Evolutionary conservation across 2,888 invertebrate genomes (phyloP).

Genomic region (Ellobium chinense): DNA sequence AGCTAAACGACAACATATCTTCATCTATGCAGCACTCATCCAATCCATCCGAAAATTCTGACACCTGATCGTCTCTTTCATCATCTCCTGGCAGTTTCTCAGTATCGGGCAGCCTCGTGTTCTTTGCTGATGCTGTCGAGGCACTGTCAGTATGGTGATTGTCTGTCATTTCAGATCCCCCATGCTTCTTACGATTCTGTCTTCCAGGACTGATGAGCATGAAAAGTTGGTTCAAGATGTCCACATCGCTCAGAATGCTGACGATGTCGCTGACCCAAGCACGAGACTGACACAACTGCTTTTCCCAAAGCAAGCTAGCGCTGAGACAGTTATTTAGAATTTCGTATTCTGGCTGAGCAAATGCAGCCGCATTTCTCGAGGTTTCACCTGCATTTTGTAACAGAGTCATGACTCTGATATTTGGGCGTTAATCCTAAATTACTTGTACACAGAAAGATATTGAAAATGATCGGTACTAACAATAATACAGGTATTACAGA

Average conservation of each 20-base stretch:
- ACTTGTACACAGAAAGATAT: no score
- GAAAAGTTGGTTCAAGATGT: not conserved
- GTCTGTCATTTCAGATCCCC: not conserved
- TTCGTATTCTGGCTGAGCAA: not conserved
- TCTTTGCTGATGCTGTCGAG: no score
- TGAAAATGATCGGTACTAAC: no score
- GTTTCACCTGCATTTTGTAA: not conserved
- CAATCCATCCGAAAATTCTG: not conserved
- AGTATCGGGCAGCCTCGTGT: no score
- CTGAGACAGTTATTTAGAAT: not conserved
- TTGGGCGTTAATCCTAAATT: no score
- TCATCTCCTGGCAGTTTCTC: not conserved
- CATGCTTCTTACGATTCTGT: not conserved
- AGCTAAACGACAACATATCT: slow-evolving; percentile 1
- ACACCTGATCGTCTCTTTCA: not conserved
- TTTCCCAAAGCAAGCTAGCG: not conserved
- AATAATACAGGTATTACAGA: no score
- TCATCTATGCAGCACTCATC: not conserved
- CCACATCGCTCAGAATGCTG: slow-evolving; percentile 18
- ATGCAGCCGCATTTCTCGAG: not conserved
- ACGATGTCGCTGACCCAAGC: slow-evolving; percentile 23
- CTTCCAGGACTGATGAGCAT: not conserved
- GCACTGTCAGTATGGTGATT: not conserved
- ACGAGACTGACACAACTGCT: not conserved
- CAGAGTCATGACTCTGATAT: no score